Evolutionary conservation across 2,113 vertebrate species (phyloP), one percentile per base, ranked within the genome.

Genomic region (Rattus rattus): DNA sequence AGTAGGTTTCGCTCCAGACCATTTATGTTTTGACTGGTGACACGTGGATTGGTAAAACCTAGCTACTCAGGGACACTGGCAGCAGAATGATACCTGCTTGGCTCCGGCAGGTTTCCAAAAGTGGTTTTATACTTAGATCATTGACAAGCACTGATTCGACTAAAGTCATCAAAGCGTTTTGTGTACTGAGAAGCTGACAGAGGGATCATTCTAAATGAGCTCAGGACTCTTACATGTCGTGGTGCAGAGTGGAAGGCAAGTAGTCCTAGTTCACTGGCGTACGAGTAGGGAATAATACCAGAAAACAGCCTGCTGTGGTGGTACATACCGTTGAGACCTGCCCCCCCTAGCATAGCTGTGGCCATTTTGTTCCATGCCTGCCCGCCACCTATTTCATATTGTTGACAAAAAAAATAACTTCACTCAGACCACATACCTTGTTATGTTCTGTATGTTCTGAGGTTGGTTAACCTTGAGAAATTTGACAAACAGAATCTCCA

Each of bases 81-180:
- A 92, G 39, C 43, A 76, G 61, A 90, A 81, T 83, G 63, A 84
- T 65, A 54, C 47, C 92, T 92, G 33, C 77, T 95, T 90, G 47
- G 84, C 5, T 90, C 8, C 70, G 67, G 70, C 61, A 84, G 54
- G 92, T 95, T 96, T 90, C 61, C 47, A 77, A 88, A 94, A 79
- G 80, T 90, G 90, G 90, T 61, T 94, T 96, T 94, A n/a, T 36
- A 75, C 3, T 70, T 47, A 79, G 39, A 91, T 77, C n/a, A 54
- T 73, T 94, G 28, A 16, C 63, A 77, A 90, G 87, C 72, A 88
- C 2, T 92, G 76, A 90, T 76, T 90, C 77, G 59, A 86, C 52
- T 83, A 88, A 77, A 89, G 76, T 56, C 39, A 65, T 92, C 75
- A 70, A 83, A 86, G 56, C 16, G 59, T 70, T 59, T 75, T 84